Evolutionary conservation across 2,113 vertebrate genomes (phyloP).

Genomic region (Callipepla californica): DNA sequence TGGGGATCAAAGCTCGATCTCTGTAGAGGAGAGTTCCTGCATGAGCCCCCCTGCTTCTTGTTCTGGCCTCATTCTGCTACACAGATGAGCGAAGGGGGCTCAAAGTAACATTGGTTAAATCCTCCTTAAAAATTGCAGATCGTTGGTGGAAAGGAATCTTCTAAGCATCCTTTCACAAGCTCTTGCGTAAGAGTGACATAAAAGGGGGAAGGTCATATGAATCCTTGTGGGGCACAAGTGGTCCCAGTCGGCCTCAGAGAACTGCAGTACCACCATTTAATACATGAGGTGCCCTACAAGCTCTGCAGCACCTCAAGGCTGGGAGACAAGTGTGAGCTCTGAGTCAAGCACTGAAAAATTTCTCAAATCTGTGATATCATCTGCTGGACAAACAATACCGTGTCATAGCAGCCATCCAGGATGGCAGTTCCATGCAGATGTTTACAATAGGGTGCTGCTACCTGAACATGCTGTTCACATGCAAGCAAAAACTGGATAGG

Average conservation of each 20-base stretch:
- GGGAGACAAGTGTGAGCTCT: not conserved
- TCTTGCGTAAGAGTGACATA: not conserved
- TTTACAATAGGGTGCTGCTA: not conserved
- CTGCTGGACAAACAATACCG: not conserved
- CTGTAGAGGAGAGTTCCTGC: not conserved
- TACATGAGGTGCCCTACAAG: not conserved
- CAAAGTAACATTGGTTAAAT: not conserved
- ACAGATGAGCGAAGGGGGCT: not conserved
- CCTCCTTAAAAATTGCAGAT: fast-evolving
- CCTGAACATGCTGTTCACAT: not conserved
- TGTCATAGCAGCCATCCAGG: not conserved
- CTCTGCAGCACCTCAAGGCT: not conserved
- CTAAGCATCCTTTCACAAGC: not conserved
- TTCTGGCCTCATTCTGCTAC: not conserved
- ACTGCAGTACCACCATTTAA: not conserved
- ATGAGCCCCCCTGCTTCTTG: not conserved
- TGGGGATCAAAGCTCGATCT: not conserved
- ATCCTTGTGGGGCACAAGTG: not conserved
- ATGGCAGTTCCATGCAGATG: not conserved
- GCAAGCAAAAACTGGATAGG: not conserved
- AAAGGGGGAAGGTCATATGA: not conserved
- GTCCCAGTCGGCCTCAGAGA: not conserved
- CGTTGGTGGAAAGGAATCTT: not conserved
- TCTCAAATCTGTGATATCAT: not conserved
- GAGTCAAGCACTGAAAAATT: not conserved